These are phyloP conservation scores for Tanypteryx hageni DNA, from an alignment of 2,888 invertebrate species.

Conservation along the genomic window DNA sequence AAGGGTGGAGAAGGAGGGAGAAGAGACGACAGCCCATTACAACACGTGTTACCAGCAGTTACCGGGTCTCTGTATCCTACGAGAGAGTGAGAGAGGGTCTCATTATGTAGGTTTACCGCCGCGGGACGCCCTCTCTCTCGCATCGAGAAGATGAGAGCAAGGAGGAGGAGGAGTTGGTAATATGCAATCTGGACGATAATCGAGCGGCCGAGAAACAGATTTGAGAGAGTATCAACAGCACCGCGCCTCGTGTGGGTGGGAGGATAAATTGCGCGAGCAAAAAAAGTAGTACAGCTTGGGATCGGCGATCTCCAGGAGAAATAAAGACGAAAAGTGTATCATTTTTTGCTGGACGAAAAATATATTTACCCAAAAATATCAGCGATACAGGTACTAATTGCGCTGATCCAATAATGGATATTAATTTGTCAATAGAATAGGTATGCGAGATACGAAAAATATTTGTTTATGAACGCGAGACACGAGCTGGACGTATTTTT, in stretches of 20 bases:
- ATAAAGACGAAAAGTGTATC: background rate
- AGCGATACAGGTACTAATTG: too few relatives aligned
- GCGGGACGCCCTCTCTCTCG: background rate
- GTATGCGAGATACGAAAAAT: too few relatives aligned
- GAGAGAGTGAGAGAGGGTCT: background rate
- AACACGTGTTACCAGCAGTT: background rate
- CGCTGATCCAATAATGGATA: too few relatives aligned
- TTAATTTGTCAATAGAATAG: too few relatives aligned
- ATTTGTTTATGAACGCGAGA: too few relatives aligned
- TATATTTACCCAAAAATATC: too few relatives aligned
- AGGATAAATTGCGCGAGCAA: background rate
- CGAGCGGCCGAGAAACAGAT: constrained; percentile 21
- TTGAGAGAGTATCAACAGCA: background rate
- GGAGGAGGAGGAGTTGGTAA: background rate
- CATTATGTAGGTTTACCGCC: background rate
- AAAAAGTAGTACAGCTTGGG: background rate
- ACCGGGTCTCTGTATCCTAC: background rate
- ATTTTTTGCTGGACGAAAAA: background rate
- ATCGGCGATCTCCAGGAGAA: background rate
- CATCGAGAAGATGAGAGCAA: background rate
- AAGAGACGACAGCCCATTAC: background rate
- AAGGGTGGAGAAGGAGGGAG: background rate
- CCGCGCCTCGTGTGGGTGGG: background rate
- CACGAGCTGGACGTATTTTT: too few relatives aligned
- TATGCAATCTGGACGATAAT: constrained; percentile 12